Evolutionary conservation across 2,113 vertebrate species (phyloP).

Genomic region (Motacilla alba): DNA sequence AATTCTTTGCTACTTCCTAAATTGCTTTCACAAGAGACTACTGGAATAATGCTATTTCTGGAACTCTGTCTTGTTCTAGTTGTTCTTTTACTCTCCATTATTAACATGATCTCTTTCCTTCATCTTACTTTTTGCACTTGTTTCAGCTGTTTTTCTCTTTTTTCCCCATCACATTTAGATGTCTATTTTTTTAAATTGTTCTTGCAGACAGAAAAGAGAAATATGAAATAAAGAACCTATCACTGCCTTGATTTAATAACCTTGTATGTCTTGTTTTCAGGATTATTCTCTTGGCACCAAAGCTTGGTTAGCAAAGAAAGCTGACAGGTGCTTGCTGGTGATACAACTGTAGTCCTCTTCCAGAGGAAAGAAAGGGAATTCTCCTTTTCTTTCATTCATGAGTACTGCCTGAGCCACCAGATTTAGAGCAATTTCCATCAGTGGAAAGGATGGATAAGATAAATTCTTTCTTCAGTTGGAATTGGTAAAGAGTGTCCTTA

Average conservation of each 20-base stretch:
- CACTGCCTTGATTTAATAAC: neutral
- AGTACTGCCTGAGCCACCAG: neutral
- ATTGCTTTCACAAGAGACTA: neutral
- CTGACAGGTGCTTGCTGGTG: neutral
- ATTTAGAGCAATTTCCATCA: neutral
- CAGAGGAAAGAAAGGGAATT: neutral
- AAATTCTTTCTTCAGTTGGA: neutral
- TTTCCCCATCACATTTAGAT: neutral
- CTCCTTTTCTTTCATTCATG: neutral
- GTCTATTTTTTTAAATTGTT: neutral
- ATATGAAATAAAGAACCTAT: neutral
- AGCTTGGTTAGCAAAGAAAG: neutral
- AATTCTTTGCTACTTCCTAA: neutral
- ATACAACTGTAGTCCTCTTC: neutral
- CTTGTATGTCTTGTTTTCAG: neutral
- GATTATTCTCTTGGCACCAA: neutral
- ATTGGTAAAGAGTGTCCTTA: neutral
- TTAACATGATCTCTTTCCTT: neutral
- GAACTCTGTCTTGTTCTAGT: neutral
- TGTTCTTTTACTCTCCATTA: neutral
- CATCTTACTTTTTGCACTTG: neutral
- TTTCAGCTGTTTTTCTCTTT: neutral
- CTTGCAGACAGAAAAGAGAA: neutral
- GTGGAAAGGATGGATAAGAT: neutral
- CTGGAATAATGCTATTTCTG: constrained; percentile 7